Conservation (phyloP, 2,888 invertebrate genomes). For the Myathropa florea region DNA sequence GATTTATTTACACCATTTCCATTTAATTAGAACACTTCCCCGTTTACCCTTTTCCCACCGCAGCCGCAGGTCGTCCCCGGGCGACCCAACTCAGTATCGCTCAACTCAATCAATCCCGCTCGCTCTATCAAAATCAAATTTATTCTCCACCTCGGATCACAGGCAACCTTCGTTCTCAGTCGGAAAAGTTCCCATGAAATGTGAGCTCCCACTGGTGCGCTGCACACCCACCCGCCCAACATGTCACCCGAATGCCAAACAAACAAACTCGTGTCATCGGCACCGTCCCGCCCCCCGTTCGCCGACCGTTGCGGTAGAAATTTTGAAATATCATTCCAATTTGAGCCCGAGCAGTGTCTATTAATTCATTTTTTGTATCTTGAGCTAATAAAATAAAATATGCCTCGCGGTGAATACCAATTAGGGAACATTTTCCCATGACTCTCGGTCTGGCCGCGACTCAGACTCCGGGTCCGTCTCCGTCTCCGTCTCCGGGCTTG, state of each 20-base stretch:
- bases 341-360: conserved; percentile 32
- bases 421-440: conserved; percentile 55
- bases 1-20: neutral
- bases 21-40: neutral
- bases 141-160: neutral
- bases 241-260: conserved; percentile 25
- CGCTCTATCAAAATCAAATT: neutral
- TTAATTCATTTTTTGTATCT: conserved; percentile 41
- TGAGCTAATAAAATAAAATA: conserved; percentile 43
- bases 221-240: conserved; percentile 8
- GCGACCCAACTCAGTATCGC: neutral
- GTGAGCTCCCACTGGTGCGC: conserved; percentile 30
- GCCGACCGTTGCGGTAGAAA: conserved; percentile 8
- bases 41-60: neutral
- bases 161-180: neutral
- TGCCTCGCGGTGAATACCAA: conserved; percentile 42
- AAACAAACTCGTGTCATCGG: conserved; percentile 19
- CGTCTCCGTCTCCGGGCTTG: too few relatives aligned
- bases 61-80: neutral
- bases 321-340: conserved; percentile 52
- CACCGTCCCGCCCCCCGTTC: neutral
- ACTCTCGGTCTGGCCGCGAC: conserved; percentile 5
- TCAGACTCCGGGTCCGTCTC: neutral
- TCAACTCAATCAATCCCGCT: neutral
- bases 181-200: conserved; percentile 60